Base-by-base conservation (phyloP, 30 jellyfish, hydroid and myxozoan species). In the Clytia hemisphaerica region DNA sequence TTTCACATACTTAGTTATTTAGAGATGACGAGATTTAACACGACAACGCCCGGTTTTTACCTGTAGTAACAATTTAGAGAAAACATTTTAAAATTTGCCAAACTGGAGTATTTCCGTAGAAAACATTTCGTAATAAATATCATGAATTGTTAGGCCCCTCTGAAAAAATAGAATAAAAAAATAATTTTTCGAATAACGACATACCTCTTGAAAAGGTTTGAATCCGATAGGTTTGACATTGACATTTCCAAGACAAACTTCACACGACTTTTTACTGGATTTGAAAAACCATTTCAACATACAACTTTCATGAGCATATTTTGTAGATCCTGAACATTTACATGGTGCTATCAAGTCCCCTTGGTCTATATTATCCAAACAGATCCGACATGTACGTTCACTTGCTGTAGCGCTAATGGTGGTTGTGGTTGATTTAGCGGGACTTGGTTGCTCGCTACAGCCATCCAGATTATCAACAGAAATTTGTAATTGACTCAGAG, bases 201-300 rank as follows among this genome's bases (percentile, higher is more conserved):
- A 9, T 88, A 81, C 98, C 95, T 90, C 71, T 45, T 75, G 88
- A 45, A 90, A 45, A n/a, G 98, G 98, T 38, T 82, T 90, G 81
- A 70, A 81, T 0, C 98, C 98, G 27, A 72, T 81, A n/a, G 95
- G 73, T 35, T 76, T 80, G 65, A 90, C 92, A 40, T 90, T 90
- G 45, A 90, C 93, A 21, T 75, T 92, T 5, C 96, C 78, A 10
- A 80, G 92, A 61, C 98, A 90, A 29, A 90, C 62, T 45, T 90
- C 98, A 61, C 98, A 90, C 5, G 78, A 61, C 53, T 84, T 71
- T 38, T 84, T 61, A 31, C 92, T 62, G 31, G 95, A 83, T 42
- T 70, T 62, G 61, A 81, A 76, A 49, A 78, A 90, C 98, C 98
- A 90, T 32, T 82, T 83, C 82, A 90, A 61, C 46, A 82, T 66